phyloP scores from a whole-genome alignment of 2,797 vertebrate species.

The Distichodus sexfasciatus region DNA sequence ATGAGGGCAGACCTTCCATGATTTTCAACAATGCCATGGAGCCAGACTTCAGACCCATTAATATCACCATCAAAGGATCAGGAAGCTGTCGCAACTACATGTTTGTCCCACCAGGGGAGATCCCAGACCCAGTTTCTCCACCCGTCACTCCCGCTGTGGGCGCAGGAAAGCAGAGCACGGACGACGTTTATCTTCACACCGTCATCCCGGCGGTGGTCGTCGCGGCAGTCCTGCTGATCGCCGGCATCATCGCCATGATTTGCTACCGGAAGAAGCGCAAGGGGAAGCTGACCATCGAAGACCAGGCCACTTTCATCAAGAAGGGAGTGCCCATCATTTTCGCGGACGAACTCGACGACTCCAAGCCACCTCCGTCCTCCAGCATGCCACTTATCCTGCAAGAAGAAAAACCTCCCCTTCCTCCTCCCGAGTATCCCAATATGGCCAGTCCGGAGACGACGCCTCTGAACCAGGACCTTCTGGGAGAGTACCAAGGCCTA shows the following conservation, averaged over 20 bases:
- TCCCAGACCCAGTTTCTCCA: slow-evolving; percentile 63
- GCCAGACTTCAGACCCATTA: slow-evolving; percentile 85
- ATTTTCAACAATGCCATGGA: slow-evolving; percentile 77
- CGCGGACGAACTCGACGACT: slow-evolving; percentile 93
- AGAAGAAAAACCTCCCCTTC: slow-evolving; percentile 95
- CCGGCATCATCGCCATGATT: slow-evolving; percentile 95
- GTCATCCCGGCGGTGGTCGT: slow-evolving; percentile 96
- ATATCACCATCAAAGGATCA: slow-evolving; percentile 76
- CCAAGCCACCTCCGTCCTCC: slow-evolving; percentile 93
- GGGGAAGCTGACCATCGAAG: slow-evolving; percentile 96
- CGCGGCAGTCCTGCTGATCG: slow-evolving; percentile 90
- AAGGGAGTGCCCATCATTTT: slow-evolving; percentile 98
- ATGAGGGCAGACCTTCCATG: slow-evolving; percentile 71
- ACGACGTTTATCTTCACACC: slow-evolving; percentile 93
- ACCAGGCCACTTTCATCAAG: slow-evolving; percentile 98
- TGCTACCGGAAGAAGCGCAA: slow-evolving; percentile 97
- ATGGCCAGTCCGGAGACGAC: slow-evolving; percentile 90
- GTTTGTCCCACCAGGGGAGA: slow-evolving; percentile 78
- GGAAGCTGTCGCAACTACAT: slow-evolving; percentile 83
- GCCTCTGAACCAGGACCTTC: slow-evolving; percentile 90
- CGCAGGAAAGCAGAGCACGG: slow-evolving; percentile 86
- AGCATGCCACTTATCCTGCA: slow-evolving; percentile 96
- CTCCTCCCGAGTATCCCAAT: slow-evolving; percentile 93
- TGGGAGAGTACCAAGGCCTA: slow-evolving; percentile 91
- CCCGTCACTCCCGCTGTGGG: slow-evolving; percentile 75